A percentile compares a stretch with the other conserved stretches of the same genome.
Conservation (phyloP, 2,888 invertebrate species). For the Sesamia inferens region DNA sequence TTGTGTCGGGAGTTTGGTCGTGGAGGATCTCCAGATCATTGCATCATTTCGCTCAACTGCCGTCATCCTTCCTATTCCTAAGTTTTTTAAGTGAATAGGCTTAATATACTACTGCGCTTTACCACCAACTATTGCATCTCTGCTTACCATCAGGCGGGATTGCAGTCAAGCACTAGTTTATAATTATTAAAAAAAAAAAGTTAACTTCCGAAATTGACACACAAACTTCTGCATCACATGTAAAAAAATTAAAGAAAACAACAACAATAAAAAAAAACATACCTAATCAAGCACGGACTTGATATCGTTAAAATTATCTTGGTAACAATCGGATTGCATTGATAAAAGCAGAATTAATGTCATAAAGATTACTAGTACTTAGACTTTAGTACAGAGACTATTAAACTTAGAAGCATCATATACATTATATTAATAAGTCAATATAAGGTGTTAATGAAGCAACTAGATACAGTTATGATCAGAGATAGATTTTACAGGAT, state of each 20-base stretch:
- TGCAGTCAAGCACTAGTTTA: too few species aligned
- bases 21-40: too few species aligned
- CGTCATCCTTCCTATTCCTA: too few species aligned
- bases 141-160: too few species aligned
- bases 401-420: conserved; percentile 24
- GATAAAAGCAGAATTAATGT: conserved; percentile 24
- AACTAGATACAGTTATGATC: background rate
- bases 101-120: too few species aligned
- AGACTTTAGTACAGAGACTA: conserved; percentile 8
- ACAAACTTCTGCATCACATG: background rate
- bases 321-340: conserved; percentile 23
- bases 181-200: too few species aligned
- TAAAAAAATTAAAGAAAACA: conserved; percentile 1
- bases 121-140: too few species aligned
- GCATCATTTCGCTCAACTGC: too few species aligned
- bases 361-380: conserved; percentile 15
- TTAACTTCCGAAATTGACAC: background rate
- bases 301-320: conserved; percentile 37
- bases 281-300: conserved; percentile 17
- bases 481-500: conserved; percentile 7
- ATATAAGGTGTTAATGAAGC: conserved; percentile 27
- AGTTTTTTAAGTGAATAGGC: too few species aligned
- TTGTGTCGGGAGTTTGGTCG: too few species aligned
- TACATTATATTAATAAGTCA: conserved; percentile 37
- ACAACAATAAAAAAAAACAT: background rate